Evolutionary conservation across 1,140 invertebrate genomes (phyloP).

Genomic region (Aphelenchoides avenae): DNA sequence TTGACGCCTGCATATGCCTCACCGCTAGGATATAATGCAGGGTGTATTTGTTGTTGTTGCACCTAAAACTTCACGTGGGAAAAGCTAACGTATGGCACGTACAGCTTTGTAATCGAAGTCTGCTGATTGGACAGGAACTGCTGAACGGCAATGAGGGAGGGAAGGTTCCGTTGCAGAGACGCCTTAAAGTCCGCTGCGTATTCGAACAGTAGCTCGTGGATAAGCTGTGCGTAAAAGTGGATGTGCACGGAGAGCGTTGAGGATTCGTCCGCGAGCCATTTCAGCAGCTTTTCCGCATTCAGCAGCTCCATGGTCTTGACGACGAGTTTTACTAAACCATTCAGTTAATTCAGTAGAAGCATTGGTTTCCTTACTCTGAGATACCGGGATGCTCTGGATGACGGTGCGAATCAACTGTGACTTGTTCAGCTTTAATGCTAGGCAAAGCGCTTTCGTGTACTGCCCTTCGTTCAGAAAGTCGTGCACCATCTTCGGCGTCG

Average conservation of each 20-base stretch:
- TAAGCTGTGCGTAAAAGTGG: slow-evolving; percentile 28
- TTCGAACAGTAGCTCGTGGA: slow-evolving; percentile 19
- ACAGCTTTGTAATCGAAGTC: slow-evolving; percentile 21
- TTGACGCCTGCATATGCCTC: background rate
- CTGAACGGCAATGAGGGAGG: slow-evolving; percentile 22
- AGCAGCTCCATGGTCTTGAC: slow-evolving; percentile 10
- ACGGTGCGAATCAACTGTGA: slow-evolving; percentile 17
- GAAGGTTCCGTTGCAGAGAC: slow-evolving; percentile 6
- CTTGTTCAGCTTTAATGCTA: slow-evolving; percentile 35
- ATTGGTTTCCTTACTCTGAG: slow-evolving; percentile 24
- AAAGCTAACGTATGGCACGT: slow-evolving; percentile 8
- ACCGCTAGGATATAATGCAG: background rate
- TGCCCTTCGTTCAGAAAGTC: slow-evolving; percentile 18
- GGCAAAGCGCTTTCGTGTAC: slow-evolving; percentile 33
- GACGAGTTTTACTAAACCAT: slow-evolving; percentile 20
- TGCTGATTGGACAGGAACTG: slow-evolving; percentile 23
- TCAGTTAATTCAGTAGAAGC: slow-evolving; percentile 7
- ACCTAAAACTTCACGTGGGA: background rate
- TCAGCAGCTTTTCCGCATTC: slow-evolving; percentile 27
- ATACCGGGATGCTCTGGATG: slow-evolving; percentile 28
- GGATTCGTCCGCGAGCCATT: slow-evolving; percentile 13
- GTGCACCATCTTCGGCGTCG: slow-evolving; percentile 22
- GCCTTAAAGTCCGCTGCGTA: slow-evolving; percentile 28
- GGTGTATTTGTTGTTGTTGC: slow-evolving; percentile 6
- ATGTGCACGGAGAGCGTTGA: slow-evolving; percentile 15